phyloP scores from a whole-genome alignment of 2,888 invertebrate species.

The Conistra vaccinii region DNA sequence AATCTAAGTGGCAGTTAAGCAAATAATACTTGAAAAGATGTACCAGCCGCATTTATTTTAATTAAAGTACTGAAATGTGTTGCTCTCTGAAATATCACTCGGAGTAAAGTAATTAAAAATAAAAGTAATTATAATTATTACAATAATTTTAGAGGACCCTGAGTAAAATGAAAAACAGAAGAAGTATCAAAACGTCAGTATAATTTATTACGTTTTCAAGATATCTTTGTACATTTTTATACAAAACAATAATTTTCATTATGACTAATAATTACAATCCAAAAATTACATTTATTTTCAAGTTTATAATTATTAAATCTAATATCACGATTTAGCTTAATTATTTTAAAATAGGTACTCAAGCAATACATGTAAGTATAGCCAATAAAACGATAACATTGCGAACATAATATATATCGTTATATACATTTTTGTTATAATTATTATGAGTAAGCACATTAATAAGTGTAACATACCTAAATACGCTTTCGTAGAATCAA shows the following conservation, averaged over 20 bases:
- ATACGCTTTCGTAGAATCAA: constrained; percentile 62
- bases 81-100: constrained; percentile 31
- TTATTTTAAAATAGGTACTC: constrained; percentile 85
- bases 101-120: constrained; percentile 51
- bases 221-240: constrained; percentile 90
- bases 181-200: constrained; percentile 91
- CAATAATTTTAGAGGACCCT: constrained; percentile 50
- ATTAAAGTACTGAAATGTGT: constrained; percentile 26
- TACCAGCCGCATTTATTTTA: constrained; percentile 6
- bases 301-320: constrained; percentile 89
- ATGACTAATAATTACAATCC: constrained; percentile 90
- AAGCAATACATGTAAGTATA: constrained; percentile 84
- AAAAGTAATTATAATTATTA: constrained; percentile 29
- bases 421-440: constrained; percentile 71
- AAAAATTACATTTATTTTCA: constrained; percentile 90
- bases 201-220: constrained; percentile 90
- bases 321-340: constrained; percentile 91
- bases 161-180: constrained; percentile 79
- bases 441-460: constrained; percentile 72
- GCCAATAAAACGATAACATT: constrained; percentile 84
- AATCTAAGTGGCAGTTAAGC: background rate
- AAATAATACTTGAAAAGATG: constrained; percentile 18
- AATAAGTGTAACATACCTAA: constrained; percentile 67
- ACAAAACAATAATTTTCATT: constrained; percentile 90
- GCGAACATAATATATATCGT: constrained; percentile 77